Percentiles rank a stretch among this genome's conserved stretches.
phyloP scores from a whole-genome alignment of 1,140 invertebrate species.

The Rhagoletis zephyria region DNA sequence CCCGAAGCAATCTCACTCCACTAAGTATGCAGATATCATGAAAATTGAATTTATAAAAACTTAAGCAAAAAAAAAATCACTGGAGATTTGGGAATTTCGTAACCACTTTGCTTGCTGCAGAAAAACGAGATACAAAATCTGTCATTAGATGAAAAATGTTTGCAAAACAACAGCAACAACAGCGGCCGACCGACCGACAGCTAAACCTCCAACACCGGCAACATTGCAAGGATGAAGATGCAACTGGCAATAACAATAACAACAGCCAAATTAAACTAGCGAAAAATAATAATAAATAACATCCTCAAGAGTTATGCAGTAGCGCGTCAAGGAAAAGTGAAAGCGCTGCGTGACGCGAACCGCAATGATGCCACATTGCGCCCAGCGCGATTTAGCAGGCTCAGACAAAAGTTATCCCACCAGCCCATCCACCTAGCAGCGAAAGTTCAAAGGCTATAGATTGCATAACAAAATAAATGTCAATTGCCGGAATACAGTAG shows the following conservation, averaged over 20 bases:
- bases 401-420: neutral
- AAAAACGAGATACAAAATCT: constrained; percentile 31
- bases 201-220: neutral
- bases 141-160: neutral
- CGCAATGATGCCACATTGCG: neutral
- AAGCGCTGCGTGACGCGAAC: constrained; percentile 34
- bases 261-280: neutral
- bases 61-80: neutral
- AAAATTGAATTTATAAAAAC: neutral
- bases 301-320: neutral
- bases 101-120: neutral
- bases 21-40: neutral
- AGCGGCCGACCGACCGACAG: neutral
- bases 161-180: neutral
- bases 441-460: constrained; percentile 34
- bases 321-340: neutral
- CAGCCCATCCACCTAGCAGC: neutral
- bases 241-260: constrained; percentile 6
- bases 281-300: constrained; percentile 36
- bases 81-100: constrained; percentile 40
- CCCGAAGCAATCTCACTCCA: no score
- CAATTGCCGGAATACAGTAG: neutral
- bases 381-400: neutral
- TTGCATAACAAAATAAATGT: constrained; percentile 31
- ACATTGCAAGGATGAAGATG: constrained; percentile 37